Base-by-base conservation (phyloP, 2,888 invertebrate species). In the Brachypterus glaber region DNA sequence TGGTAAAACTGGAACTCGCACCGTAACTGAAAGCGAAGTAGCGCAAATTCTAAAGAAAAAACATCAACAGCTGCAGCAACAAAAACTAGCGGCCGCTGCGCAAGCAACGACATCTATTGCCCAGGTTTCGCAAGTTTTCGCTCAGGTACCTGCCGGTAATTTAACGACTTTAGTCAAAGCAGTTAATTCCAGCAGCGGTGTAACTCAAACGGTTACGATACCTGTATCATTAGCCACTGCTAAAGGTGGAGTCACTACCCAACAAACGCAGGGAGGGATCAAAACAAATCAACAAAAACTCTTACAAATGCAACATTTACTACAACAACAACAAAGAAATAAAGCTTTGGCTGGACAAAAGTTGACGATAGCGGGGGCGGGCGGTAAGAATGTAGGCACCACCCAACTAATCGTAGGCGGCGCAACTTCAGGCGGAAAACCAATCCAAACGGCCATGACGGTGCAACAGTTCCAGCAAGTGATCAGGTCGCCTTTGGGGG, bases 401-500 rank as follows among this genome's bases (percentile, higher is more conserved):
- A 73, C 81, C 0, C 82, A 82, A 50, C 65, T 86, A 41, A 79
- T 87, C 34, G 82, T 87, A 3, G 74, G 76, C 33, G 43, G 50
- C 4, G 74, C 76, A 11, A n/a, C n/a, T n/a, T n/a, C n/a, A n/a
- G n/a, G n/a, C n/a, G n/a, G n/a, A n/a, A 77, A 77, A 49, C 69
- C 72, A 2, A 47, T 76, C 21, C 72, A 77, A 0, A 70, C 75
- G 1, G 73, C 77, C 0, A 75, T 82, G 60, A 81, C 80, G 0
- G 76, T 83, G 40, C 82, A 83, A 49, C 83, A 83, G 55, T 72
- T 84, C 29, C 82, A 82, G 44, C 82, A 83, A 56, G 78, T 82
- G 8, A 63, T 64, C 33, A 50, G 63, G 36, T 52, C 63, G 14
- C 72, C 72, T 2, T 63, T 73, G 45, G 61, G 68, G 3, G 64